Conservation (phyloP, 1,140 invertebrate species). For the Pachypsylla venusta region DNA sequence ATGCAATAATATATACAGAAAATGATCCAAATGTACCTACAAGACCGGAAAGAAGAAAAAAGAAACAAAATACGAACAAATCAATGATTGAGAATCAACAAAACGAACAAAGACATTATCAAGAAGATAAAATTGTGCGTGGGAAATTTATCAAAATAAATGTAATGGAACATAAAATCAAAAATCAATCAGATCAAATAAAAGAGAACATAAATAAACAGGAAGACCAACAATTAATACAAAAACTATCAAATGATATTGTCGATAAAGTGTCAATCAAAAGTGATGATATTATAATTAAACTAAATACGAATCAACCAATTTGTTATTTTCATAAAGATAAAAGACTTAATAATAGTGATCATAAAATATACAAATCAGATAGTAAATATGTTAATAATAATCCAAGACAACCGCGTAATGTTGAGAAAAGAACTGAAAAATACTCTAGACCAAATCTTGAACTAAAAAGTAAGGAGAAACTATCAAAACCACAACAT, state of each 20-base stretch:
- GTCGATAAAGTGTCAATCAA: conserved; percentile 2
- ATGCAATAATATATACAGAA: conserved; percentile 2
- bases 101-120: neutral
- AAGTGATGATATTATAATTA: conserved; percentile 1
- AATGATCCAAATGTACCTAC: neutral
- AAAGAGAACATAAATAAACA: too few species aligned
- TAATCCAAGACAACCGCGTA: neutral
- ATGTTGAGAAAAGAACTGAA: too few species aligned
- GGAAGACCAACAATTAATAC: too few species aligned
- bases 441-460: too few species aligned
- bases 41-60: neutral
- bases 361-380: neutral
- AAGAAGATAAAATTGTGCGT: conserved; percentile 21
- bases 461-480: too few species aligned
- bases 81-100: neutral
- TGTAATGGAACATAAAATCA: conserved; percentile 10
- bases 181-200: too few species aligned
- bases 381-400: conserved; percentile 6
- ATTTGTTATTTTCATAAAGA: too few species aligned
- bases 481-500: too few species aligned
- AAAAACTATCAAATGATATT: neutral
- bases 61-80: neutral
- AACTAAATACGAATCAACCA: neutral
- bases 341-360: conserved; percentile 1
- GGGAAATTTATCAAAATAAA: conserved; percentile 23